These are phyloP conservation scores for Ammodytes marinus DNA, from an alignment of 2,113 vertebrate genomes.

Conservation along the genomic window DNA sequence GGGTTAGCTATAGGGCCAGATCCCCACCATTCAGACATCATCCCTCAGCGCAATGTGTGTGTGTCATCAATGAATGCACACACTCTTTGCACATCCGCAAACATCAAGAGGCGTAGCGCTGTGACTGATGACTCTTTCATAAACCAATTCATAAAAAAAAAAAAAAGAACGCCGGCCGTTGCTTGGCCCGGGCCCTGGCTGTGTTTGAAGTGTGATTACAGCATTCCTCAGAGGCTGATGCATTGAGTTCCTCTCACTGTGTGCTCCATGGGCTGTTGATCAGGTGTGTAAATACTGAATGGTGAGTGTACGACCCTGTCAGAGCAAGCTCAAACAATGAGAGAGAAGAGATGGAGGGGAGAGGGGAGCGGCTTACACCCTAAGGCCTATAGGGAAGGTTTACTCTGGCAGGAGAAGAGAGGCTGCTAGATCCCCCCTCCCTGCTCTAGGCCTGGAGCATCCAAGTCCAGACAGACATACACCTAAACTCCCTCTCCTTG, in stretches of 20 bases:
- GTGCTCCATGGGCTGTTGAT: slow-evolving; percentile 59
- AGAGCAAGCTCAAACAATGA: slow-evolving; percentile 57
- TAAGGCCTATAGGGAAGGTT: slow-evolving; percentile 59
- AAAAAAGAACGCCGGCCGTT: not conserved
- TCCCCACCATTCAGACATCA: slow-evolving; percentile 2
- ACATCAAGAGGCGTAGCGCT: slow-evolving; percentile 40
- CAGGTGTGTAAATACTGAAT: slow-evolving; percentile 73
- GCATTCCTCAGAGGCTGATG: slow-evolving; percentile 66
- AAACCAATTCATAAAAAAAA: slow-evolving; percentile 51
- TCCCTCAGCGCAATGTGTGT: slow-evolving; percentile 16
- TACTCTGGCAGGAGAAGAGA: slow-evolving; percentile 71
- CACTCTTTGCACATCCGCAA: slow-evolving; percentile 17
- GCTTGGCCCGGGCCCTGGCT: not conserved
- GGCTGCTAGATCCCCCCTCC: slow-evolving; percentile 48
- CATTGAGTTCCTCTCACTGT: slow-evolving; percentile 50
- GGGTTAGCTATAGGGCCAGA: slow-evolving; percentile 33
- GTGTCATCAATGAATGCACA: slow-evolving; percentile 32
- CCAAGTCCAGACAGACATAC: slow-evolving; percentile 65
- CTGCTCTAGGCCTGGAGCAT: slow-evolving; percentile 59
- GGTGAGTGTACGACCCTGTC: slow-evolving; percentile 56
- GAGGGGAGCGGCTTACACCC: slow-evolving; percentile 13
- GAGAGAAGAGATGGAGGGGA: slow-evolving; percentile 32
- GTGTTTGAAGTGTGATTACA: slow-evolving; percentile 63
- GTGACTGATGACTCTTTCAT: slow-evolving; percentile 70
- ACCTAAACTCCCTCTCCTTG: slow-evolving; percentile 62